phyloP scores from a whole-genome alignment of 23 tunicate species.

The Pegea sp. region DNA sequence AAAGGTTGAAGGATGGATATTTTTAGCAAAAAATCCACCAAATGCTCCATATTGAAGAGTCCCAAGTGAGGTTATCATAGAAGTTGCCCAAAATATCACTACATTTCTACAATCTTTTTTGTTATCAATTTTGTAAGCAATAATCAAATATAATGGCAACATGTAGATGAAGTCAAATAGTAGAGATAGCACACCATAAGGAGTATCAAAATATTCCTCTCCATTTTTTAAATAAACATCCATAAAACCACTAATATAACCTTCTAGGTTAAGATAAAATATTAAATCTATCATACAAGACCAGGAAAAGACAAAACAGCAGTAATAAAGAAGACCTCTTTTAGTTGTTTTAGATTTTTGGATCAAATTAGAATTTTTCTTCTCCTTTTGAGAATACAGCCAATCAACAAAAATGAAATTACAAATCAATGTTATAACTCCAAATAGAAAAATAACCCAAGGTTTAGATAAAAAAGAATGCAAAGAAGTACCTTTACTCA shows the following conservation, averaged over 20 bases:
- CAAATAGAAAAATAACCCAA: not conserved
- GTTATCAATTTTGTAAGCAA: constrained; percentile 46
- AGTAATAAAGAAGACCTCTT: constrained; percentile 34
- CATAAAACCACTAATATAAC: constrained; percentile 17
- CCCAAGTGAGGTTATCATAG: constrained; percentile 16
- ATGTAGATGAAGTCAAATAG: constrained; percentile 27
- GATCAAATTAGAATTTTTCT: no score
- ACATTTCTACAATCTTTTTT: constrained; percentile 20
- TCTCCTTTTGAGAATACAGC: no score
- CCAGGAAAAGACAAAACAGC: constrained; percentile 36
- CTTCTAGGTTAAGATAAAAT: constrained; percentile 17
- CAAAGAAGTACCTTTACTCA: not conserved
- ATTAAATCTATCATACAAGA: constrained; percentile 42
- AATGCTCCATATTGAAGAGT: constrained; percentile 25
- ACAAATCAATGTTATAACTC: not conserved
- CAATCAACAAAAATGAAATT: not conserved
- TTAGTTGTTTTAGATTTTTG: not conserved
- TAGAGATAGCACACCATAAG: constrained; percentile 20
- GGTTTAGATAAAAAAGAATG: not conserved
- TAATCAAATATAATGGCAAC: constrained; percentile 13
- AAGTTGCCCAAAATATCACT: constrained; percentile 19
- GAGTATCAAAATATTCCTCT: constrained; percentile 29
- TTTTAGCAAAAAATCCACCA: constrained; percentile 15
- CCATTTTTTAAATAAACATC: constrained; percentile 38
- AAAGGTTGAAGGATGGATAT: constrained; percentile 12